Percentiles rank a stretch among this genome's conserved stretches.
Evolutionary conservation across 2,113 vertebrate genomes (phyloP).

Genomic region (Mystacornis crossleyi): DNA sequence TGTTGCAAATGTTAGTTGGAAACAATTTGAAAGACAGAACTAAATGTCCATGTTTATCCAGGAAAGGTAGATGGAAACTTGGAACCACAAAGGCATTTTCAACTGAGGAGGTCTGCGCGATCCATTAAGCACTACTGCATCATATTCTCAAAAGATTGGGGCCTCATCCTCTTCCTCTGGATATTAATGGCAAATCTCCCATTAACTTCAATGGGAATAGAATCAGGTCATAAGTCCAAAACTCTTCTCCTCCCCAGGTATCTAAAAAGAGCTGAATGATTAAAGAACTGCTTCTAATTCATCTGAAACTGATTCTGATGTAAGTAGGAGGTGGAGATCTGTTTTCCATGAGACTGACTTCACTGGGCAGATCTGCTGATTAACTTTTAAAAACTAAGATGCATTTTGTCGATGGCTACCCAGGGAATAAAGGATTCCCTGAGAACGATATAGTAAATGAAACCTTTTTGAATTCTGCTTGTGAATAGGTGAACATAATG

Average conservation of each 20-base stretch:
- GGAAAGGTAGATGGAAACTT: slow-evolving; percentile 71
- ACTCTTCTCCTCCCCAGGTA: not conserved
- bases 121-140: slow-evolving; percentile 39
- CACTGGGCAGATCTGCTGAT: not conserved
- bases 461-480: not conserved
- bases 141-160: not conserved
- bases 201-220: not conserved
- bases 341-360: not conserved
- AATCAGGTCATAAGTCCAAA: not conserved
- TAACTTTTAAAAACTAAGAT: not conserved
- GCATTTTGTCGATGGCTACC: not conserved
- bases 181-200: slow-evolving; percentile 12
- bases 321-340: not conserved
- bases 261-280: not conserved
- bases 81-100: slow-evolving; percentile 63
- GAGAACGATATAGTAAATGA: not conserved
- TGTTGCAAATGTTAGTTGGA: slow-evolving; percentile 67
- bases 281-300: not conserved
- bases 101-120: slow-evolving; percentile 55
- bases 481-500: not conserved
- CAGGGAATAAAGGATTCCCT: not conserved
- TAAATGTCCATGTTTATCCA: slow-evolving; percentile 70
- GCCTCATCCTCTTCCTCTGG: slow-evolving; percentile 34
- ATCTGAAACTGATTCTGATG: not conserved
- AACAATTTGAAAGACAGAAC: slow-evolving; percentile 64